A percentile compares a stretch with the other conserved stretches of the same genome.
These are phyloP conservation scores for Turdus rufiventris DNA, from an alignment of 2,113 vertebrate species.

Conservation along the genomic window DNA sequence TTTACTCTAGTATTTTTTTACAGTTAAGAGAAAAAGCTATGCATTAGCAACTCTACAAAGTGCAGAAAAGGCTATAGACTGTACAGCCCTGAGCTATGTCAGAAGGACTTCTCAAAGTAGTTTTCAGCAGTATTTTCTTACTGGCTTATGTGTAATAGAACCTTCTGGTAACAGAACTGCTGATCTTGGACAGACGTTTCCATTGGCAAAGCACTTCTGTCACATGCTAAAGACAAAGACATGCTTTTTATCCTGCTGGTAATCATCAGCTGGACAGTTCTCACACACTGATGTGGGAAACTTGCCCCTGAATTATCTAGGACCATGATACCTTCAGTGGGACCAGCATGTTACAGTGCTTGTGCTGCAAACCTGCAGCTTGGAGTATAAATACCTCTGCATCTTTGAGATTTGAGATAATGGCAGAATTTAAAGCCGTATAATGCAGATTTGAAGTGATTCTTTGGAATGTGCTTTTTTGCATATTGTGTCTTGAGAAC, in stretches of 20 bases:
- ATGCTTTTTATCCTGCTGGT: neutral
- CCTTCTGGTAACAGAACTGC: neutral
- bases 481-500: neutral
- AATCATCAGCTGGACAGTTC: slow-evolving; percentile 1
- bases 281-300: neutral
- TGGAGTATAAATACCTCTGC: neutral
- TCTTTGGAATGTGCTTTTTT: neutral
- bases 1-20: neutral
- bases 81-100: neutral
- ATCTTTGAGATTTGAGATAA: neutral
- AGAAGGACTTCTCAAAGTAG: neutral
- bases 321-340: neutral
- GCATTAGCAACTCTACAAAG: neutral
- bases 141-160: neutral
- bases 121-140: neutral
- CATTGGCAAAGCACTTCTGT: slow-evolving; percentile 1
- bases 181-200: neutral
- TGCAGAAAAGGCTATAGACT: neutral
- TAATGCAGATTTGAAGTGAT: neutral
- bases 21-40: neutral
- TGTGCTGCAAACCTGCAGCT: neutral
- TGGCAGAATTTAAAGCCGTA: neutral
- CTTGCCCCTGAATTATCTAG: neutral
- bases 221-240: neutral
- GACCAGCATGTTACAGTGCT: neutral